Base-by-base conservation (phyloP, 1,140 invertebrate species). In the Dryas iulia region DNA sequence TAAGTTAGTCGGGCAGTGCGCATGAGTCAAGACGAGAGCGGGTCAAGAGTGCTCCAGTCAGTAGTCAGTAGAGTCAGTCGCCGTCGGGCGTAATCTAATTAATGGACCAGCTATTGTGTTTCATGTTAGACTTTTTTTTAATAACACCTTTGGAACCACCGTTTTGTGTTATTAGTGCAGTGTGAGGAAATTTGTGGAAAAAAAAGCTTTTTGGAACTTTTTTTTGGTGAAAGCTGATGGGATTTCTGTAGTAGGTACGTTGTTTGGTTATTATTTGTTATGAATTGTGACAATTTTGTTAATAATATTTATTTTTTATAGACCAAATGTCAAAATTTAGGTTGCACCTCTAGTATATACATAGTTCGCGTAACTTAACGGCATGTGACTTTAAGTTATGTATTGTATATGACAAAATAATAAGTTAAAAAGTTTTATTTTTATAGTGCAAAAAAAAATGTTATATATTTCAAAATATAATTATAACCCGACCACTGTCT, bases 11-110 rank as follows among this genome's bases (percentile, higher is more conserved):
- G 65, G 54, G 59, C 66, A 81, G 56, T 77, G 80, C 82, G 82
- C 82, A 84, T 84, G 82, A 77, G 75, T 77, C 59, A 76, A 78
- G 73, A 74, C 59, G 57, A 78, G 79, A 69, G 67, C 66, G 53
- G 67, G 62, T 74, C 76, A 75, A 79, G 77, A 72, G 73, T 71
- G 59, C 74, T 66, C 63, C 30, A 65, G 62, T 66, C 70, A 72
- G 69, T 72, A 65, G 62, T 71, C 70, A 72, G 69, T 74, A 35
- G 21, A 28, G 33, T 12, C 33, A 31, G 65, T 65, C 62, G 60
- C 54, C 54, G n/a, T 59, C 18, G 2, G 39, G 67, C 58, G 59
- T 72, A 76, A 76, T 76, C 68, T 69, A 72, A 76, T 71, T 71
- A 53, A 39, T 52, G 54, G 39, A 47, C 60, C 59, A 26, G 25